Percentiles rank a stretch among this genome's conserved stretches.
Conservation (phyloP, 2,888 invertebrate species). For the Dermolepida albohirtum region DNA sequence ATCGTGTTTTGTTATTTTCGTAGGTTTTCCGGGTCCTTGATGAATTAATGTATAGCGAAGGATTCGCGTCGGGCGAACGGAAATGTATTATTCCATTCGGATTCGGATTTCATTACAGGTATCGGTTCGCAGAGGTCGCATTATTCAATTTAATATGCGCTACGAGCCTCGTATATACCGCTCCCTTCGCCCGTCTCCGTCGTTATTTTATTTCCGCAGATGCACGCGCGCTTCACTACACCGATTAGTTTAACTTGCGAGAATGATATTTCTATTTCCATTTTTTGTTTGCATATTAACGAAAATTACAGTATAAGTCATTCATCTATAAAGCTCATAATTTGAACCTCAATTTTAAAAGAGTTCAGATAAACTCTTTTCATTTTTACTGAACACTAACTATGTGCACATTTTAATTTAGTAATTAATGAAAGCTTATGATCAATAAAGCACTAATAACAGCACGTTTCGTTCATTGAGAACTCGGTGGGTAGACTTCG, state of each 20-base stretch:
- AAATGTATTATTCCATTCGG: slow-evolving; percentile 34
- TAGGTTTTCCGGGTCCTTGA: slow-evolving; percentile 26
- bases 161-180: slow-evolving; percentile 10
- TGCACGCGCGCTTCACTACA: not conserved
- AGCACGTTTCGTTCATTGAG: too few species aligned
- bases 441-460: too few species aligned
- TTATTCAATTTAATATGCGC: slow-evolving; percentile 38
- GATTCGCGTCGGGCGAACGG: slow-evolving; percentile 20
- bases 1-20: slow-evolving; percentile 30
- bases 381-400: too few species aligned
- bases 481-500: too few species aligned
- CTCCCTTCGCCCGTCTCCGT: not conserved
- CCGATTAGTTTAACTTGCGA: not conserved
- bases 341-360: too few species aligned
- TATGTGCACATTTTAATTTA: too few species aligned
- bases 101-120: slow-evolving; percentile 35
- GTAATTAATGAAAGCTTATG: too few species aligned
- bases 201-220: not conserved
- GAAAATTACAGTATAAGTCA: too few species aligned
- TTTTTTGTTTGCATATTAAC: not conserved
- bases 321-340: too few species aligned
- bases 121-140: slow-evolving; percentile 33
- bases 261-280: not conserved
- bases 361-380: too few species aligned
- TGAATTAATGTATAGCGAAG: slow-evolving; percentile 35